A percentile compares a stretch with the other conserved stretches of the same genome.
Conservation (phyloP, 2,113 vertebrate species). For the Toxotes chatareus region DNA sequence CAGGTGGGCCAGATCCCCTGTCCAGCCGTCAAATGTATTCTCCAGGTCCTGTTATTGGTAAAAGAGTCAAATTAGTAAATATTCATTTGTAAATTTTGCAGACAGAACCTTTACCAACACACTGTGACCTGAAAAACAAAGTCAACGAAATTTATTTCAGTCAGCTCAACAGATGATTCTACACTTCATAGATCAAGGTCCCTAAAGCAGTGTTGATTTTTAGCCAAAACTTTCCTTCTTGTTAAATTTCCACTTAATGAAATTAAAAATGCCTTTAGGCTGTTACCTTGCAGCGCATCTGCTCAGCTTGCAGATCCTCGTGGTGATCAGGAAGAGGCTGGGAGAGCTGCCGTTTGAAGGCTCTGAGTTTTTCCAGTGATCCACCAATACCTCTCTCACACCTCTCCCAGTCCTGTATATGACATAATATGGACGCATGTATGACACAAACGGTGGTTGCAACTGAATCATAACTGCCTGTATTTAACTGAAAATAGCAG, state of each 20-base stretch:
- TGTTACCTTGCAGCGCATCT: slow-evolving; percentile 92
- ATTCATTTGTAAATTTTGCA: not conserved
- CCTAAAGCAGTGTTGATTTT: not conserved
- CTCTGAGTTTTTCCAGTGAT: slow-evolving; percentile 92
- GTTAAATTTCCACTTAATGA: not conserved
- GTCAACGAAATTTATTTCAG: not conserved
- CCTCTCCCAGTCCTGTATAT: slow-evolving; percentile 92
- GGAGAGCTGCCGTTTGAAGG: slow-evolving; percentile 92
- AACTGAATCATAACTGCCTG: not conserved
- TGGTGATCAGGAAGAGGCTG: slow-evolving; percentile 92
- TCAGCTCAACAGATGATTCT: not conserved
- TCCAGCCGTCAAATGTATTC: slow-evolving; percentile 91
- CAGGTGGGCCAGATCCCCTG: slow-evolving; percentile 90
- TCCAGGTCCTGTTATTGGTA: slow-evolving; percentile 88
- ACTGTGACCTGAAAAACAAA: not conserved
- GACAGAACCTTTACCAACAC: not conserved
- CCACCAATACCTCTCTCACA: slow-evolving; percentile 92
- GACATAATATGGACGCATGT: not conserved
- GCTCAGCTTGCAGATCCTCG: slow-evolving; percentile 92
- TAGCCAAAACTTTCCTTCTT: not conserved
- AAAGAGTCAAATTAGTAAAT: not conserved
- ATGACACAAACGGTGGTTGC: slow-evolving; percentile 9
- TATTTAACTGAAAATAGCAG: not conserved
- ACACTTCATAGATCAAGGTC: not conserved
- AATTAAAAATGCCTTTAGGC: accelerated